These are phyloP conservation scores for Adelosebastes latens DNA, from an alignment of 2,797 vertebrate genomes.

Conservation along the genomic window DNA sequence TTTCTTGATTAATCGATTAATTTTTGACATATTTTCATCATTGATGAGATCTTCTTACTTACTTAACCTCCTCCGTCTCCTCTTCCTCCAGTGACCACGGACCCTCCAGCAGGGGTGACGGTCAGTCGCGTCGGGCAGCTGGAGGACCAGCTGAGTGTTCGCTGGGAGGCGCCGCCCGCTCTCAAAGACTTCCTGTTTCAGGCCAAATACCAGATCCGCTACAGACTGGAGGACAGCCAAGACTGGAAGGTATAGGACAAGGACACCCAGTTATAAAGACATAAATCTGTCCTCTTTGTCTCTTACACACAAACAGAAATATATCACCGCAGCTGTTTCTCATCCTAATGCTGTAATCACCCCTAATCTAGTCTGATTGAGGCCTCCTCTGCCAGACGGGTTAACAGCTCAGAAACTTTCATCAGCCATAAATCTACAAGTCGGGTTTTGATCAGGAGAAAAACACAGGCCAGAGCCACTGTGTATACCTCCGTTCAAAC, in stretches of 20 bases:
- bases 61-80: background rate
- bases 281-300: constrained; percentile 29
- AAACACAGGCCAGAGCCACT: constrained; percentile 39
- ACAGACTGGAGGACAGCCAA: constrained; percentile 94
- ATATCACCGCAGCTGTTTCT: constrained; percentile 53
- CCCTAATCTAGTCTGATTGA: constrained; percentile 63
- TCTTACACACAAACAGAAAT: constrained; percentile 21
- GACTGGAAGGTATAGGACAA: constrained; percentile 92
- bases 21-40: background rate
- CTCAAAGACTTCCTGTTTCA: constrained; percentile 98
- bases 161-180: constrained; percentile 93
- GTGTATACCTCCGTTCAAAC: constrained; percentile 27
- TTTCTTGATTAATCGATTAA: background rate
- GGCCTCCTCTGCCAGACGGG: constrained; percentile 53
- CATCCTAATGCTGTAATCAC: constrained; percentile 61
- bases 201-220: constrained; percentile 98
- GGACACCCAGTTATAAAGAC: background rate
- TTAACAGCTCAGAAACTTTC: constrained; percentile 49
- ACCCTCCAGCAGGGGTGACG: constrained; percentile 90
- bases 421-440: constrained; percentile 43
- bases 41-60: background rate
- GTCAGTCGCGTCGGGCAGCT: constrained; percentile 93
- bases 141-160: constrained; percentile 95
- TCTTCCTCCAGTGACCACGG: constrained; percentile 89
- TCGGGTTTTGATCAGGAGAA: constrained; percentile 38